phyloP scores from a whole-genome alignment of 2,797 vertebrate species.

The Gymnopithys bicolor region DNA sequence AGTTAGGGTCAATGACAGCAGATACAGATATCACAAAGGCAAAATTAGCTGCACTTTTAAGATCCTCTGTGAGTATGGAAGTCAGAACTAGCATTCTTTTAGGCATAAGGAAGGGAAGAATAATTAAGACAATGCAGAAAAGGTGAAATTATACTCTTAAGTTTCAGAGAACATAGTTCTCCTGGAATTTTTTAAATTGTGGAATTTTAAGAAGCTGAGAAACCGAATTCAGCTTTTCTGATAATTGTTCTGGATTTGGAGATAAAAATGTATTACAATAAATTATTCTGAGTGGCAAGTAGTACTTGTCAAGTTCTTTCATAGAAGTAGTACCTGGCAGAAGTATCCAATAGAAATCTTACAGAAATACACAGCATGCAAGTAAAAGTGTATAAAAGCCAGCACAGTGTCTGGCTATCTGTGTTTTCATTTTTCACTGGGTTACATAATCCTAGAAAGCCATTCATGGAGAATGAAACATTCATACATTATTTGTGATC shows the following conservation, averaged over 20 bases:
- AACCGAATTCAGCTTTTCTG: background rate
- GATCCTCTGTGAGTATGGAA: background rate
- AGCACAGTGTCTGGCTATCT: background rate
- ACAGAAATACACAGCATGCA: background rate
- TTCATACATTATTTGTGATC: background rate
- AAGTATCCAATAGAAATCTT: background rate
- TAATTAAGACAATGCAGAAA: background rate
- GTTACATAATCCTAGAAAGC: background rate
- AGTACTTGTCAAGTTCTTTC: background rate
- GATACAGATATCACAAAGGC: background rate
- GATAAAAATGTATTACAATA: background rate
- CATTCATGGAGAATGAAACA: background rate
- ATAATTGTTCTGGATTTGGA: background rate
- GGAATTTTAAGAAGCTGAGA: background rate
- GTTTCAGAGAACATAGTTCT: background rate
- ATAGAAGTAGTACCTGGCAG: background rate
- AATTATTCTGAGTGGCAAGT: background rate
- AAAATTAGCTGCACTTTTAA: background rate
- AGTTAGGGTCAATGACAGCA: background rate
- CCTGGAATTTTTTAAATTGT: background rate
- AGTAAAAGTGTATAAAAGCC: background rate
- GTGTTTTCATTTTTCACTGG: background rate
- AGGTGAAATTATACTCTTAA: background rate
- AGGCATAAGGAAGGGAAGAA: background rate
- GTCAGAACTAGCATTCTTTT: background rate